These are phyloP conservation scores for Slavum lentiscoides DNA, from an alignment of 2,888 invertebrate genomes.

Conservation along the genomic window DNA sequence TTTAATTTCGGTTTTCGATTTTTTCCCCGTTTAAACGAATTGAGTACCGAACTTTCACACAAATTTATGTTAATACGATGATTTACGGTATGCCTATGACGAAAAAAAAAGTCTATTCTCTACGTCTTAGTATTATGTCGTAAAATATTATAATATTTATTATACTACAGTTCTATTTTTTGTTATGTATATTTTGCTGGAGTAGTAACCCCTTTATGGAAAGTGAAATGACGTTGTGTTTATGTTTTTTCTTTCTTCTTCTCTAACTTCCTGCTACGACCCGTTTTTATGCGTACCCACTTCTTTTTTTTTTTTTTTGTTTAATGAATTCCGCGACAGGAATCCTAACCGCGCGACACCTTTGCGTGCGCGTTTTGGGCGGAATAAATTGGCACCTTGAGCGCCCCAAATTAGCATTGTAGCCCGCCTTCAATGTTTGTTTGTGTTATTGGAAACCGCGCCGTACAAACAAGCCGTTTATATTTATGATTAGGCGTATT, in stretches of 20 bases:
- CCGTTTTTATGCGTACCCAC: conserved; percentile 14
- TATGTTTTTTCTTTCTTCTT: conserved; percentile 31
- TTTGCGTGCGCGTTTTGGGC: conserved; percentile 51
- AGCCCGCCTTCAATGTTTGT: conserved; percentile 42
- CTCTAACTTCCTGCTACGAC: conserved; percentile 41
- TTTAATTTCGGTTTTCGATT: too few species aligned
- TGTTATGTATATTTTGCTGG: neutral
- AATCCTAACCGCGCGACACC: conserved; percentile 35
- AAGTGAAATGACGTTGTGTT: conserved; percentile 37
- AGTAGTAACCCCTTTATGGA: conserved; percentile 10
- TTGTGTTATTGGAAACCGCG: conserved; percentile 49
- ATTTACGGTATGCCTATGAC: too few species aligned
- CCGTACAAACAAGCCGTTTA: conserved; percentile 47
- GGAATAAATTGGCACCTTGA: conserved; percentile 52
- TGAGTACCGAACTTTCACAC: too few species aligned
- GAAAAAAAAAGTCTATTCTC: too few species aligned
- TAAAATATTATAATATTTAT: too few species aligned
- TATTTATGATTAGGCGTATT: conserved; percentile 53
- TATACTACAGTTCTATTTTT: neutral
- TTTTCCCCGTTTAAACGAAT: too few species aligned
- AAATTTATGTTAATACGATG: too few species aligned
- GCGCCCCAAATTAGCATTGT: conserved; percentile 25
- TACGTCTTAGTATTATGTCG: too few species aligned
- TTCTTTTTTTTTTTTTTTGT: neutral
- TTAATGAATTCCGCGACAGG: conserved; percentile 39